A percentile compares a stretch with the other conserved stretches of the same genome.
Evolutionary conservation across 2,113 vertebrate genomes (phyloP).

Genomic region (Myotis davidii): DNA sequence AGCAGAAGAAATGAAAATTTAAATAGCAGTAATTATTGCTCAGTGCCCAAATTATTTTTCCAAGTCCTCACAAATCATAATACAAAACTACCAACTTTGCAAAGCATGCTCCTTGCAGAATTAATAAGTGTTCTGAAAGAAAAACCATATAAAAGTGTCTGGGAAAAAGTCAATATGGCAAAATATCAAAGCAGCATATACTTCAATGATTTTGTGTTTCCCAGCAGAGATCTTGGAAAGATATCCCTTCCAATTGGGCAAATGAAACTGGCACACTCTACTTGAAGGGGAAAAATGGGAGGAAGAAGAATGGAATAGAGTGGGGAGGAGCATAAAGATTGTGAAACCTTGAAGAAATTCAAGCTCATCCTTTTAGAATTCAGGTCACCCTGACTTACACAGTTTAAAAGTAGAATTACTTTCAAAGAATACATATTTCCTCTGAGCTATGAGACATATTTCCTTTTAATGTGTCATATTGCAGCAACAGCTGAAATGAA

Average conservation of each 20-base stretch:
- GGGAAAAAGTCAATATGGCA: conserved; percentile 76
- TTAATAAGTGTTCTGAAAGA: conserved; percentile 73
- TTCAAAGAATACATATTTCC: conserved; percentile 87
- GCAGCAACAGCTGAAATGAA: conserved; percentile 86
- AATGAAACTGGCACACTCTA: conserved; percentile 81
- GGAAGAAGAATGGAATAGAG: conserved; percentile 62
- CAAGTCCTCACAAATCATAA: conserved; percentile 68
- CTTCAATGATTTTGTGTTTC: conserved; percentile 84
- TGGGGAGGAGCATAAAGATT: conserved; percentile 55
- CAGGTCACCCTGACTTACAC: conserved; percentile 82
- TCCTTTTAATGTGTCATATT: conserved; percentile 87
- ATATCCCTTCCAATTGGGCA: conserved; percentile 80
- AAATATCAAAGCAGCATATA: conserved; percentile 83
- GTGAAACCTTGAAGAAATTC: conserved; percentile 81
- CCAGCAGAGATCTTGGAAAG: conserved; percentile 81
- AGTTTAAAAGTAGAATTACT: conserved; percentile 86
- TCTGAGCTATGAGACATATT: conserved; percentile 86
- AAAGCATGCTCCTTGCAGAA: conserved; percentile 66
- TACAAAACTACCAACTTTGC: conserved; percentile 76
- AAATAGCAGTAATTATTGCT: conserved; percentile 38
- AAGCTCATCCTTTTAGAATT: conserved; percentile 84
- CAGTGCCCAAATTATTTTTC: conserved; percentile 44
- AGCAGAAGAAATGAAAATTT: conserved; percentile 26
- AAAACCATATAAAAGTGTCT: conserved; percentile 79
- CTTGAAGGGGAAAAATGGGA: conserved; percentile 66